Evolutionary conservation across 2,113 vertebrate species (phyloP).

Genomic region (Vidua chalybeata): DNA sequence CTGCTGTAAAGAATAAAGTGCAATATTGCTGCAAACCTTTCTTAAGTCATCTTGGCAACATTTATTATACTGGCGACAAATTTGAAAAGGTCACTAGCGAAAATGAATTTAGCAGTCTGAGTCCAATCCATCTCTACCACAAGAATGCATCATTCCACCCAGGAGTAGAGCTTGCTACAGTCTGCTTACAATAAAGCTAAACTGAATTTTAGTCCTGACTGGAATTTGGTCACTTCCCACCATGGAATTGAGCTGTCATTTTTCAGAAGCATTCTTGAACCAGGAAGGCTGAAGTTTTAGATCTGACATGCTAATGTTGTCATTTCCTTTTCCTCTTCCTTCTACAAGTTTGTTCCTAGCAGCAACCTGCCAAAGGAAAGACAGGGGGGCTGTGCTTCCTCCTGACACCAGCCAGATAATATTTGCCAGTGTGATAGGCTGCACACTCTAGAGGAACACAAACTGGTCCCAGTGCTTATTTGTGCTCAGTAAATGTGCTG

Average conservation of each 20-base stretch:
- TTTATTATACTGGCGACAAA: constrained; percentile 35
- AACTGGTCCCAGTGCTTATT: neutral
- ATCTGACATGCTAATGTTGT: neutral
- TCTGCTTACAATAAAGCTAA: neutral
- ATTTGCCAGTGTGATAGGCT: neutral
- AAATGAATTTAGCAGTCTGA: constrained; percentile 50
- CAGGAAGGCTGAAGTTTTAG: neutral
- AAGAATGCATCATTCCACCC: neutral
- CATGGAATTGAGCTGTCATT: neutral
- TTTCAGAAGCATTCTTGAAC: neutral
- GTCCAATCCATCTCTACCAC: constrained; percentile 22
- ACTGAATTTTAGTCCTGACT: neutral
- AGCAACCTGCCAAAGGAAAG: neutral
- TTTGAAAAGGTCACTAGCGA: constrained; percentile 61
- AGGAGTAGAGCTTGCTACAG: neutral
- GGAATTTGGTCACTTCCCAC: neutral
- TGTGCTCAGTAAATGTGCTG: neutral
- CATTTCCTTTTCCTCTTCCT: neutral
- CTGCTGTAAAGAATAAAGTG: constrained; percentile 32
- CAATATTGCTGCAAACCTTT: constrained; percentile 38
- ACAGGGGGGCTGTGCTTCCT: neutral
- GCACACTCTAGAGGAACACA: neutral
- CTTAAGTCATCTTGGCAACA: constrained; percentile 31
- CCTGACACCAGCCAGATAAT: neutral
- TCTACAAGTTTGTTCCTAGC: neutral